Percentiles rank a stretch among this genome's conserved stretches.
phyloP scores from a whole-genome alignment of 1,140 invertebrate genomes.

The Hypsibius dujardini region DNA sequence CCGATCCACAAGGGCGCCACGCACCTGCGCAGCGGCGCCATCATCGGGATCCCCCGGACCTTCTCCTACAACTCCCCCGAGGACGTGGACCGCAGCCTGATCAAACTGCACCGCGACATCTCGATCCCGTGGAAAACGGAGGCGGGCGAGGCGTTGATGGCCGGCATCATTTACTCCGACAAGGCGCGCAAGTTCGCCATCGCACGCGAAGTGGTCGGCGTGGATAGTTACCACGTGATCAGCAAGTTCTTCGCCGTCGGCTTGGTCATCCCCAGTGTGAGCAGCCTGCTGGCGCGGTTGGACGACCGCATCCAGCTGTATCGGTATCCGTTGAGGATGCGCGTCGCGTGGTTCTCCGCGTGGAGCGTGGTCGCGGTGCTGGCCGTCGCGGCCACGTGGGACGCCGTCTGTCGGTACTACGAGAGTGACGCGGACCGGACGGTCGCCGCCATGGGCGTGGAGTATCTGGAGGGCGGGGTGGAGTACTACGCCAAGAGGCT shows the following conservation, averaged over 20 bases:
- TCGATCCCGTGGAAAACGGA: conserved; percentile 43
- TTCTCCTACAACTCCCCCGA: conserved; percentile 37
- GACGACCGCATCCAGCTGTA: conserved; percentile 42
- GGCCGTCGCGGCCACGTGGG: conserved; percentile 45
- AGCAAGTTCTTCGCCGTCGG: conserved; percentile 36
- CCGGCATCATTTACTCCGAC: conserved; percentile 48
- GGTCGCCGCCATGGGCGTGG: conserved; percentile 40
- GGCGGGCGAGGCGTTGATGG: conserved; percentile 41
- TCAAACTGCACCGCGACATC: conserved; percentile 22
- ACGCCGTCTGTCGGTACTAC: conserved; percentile 41
- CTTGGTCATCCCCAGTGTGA: conserved; percentile 34
- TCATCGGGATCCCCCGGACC: conserved; percentile 46
- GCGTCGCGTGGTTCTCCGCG: conserved; percentile 40
- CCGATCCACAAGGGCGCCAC: conserved; percentile 38
- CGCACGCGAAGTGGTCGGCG: conserved; percentile 47
- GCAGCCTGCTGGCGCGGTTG: conserved; percentile 35
- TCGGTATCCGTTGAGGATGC: conserved; percentile 34
- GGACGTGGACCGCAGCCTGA: conserved; percentile 35
- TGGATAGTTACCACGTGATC: conserved; percentile 40
- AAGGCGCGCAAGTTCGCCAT: conserved; percentile 58
- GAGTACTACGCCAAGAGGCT: conserved; percentile 54
- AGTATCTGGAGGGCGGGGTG: conserved; percentile 49
- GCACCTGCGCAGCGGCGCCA: conserved; percentile 35
- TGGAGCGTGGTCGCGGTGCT: conserved; percentile 40
- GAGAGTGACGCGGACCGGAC: conserved; percentile 45